A percentile compares a stretch with the other conserved stretches of the same genome.
These are phyloP conservation scores for Spilosoma lubricipeda DNA, from an alignment of 2,888 invertebrate species.

Conservation along the genomic window DNA sequence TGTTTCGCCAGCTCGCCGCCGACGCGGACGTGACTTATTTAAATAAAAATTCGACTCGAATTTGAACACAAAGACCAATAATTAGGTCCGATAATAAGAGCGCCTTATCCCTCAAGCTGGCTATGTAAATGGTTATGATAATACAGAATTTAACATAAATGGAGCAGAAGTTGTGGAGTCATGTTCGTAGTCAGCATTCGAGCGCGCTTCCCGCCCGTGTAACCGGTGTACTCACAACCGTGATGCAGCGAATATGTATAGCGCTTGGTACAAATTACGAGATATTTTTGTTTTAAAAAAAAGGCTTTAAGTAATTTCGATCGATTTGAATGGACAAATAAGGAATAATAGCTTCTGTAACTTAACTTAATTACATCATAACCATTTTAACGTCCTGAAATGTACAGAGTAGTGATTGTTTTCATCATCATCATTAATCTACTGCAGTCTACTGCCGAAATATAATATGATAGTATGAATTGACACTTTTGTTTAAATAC, in stretches of 20 bases:
- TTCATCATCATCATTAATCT: neutral
- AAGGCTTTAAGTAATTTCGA: neutral
- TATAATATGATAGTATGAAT: neutral
- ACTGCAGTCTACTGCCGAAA: no score
- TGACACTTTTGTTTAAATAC: neutral
- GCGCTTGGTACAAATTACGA: constrained; percentile 30
- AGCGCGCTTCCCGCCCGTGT: constrained; percentile 65
- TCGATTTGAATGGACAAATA: neutral
- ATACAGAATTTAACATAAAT: constrained; percentile 80
- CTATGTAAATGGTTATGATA: constrained; percentile 84
- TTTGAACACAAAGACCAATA: constrained; percentile 84
- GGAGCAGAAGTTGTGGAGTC: constrained; percentile 80
- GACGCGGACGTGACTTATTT: constrained; percentile 72
- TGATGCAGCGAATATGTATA: constrained; percentile 71
- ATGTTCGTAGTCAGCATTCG: constrained; percentile 71
- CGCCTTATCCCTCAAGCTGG: constrained; percentile 71
- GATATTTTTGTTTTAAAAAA: constrained; percentile 42
- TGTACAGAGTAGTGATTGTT: neutral
- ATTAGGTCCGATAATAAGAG: constrained; percentile 81
- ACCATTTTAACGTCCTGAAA: neutral
- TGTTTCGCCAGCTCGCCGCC: constrained; percentile 62
- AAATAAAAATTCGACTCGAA: constrained; percentile 73
- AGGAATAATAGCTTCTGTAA: neutral
- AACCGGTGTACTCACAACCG: constrained; percentile 67
- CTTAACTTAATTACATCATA: neutral